phyloP scores from a whole-genome alignment of 2,113 vertebrate species.

The Colossoma macropomum region DNA sequence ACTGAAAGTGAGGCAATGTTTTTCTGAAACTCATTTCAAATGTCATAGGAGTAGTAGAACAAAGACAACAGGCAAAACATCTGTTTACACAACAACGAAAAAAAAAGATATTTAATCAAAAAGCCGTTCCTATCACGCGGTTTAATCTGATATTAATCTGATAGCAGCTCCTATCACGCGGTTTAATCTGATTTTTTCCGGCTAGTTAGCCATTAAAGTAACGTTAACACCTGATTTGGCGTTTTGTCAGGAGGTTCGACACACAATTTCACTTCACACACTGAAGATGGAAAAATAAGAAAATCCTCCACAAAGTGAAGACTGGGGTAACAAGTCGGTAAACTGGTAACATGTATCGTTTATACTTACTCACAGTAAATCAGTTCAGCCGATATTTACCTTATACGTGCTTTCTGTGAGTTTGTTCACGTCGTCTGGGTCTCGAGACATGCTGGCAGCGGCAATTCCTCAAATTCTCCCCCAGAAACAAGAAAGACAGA shows the following conservation, averaged over 20 bases:
- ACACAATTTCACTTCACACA: not conserved
- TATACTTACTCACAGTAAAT: too few relatives aligned
- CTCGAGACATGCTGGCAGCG: conserved; percentile 83
- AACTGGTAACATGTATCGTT: not conserved
- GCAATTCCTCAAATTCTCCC: conserved; percentile 21
- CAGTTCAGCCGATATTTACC: conserved; percentile 71
- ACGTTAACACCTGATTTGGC: not conserved
- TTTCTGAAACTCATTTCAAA: not conserved
- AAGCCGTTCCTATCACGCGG: too few relatives aligned
- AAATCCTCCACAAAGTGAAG: not conserved
- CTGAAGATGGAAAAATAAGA: not conserved
- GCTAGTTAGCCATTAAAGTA: too few relatives aligned
- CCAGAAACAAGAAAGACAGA: not conserved
- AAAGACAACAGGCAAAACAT: not conserved
- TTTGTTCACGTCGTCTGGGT: conserved; percentile 88
- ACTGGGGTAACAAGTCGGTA: not conserved
- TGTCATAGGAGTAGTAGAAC: not conserved
- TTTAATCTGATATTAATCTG: too few relatives aligned
- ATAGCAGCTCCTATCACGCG: not conserved
- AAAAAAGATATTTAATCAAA: too few relatives aligned
- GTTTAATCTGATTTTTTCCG: too few relatives aligned
- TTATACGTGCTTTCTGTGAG: conserved; percentile 93
- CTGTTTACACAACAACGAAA: not conserved
- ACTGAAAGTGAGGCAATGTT: not conserved
- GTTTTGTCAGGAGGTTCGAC: too few relatives aligned